A percentile compares a stretch with the other conserved stretches of the same genome.
These are phyloP conservation scores for Aphrocallistes beatrix DNA, from an alignment of 37 sponge, comb jelly and placozoan genomes.

Conservation along the genomic window DNA sequence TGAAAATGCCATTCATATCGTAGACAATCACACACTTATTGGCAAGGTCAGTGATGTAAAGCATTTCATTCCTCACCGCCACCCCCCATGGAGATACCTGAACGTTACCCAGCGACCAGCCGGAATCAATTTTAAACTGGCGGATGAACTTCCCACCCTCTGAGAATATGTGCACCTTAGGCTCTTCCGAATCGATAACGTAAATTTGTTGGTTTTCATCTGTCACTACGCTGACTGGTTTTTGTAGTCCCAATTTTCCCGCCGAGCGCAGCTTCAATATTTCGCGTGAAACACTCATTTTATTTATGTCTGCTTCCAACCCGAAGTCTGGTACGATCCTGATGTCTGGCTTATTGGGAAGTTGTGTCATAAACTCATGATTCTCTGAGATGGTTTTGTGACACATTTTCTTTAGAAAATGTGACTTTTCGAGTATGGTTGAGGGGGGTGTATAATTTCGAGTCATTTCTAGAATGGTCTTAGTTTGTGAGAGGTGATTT, in stretches of 20 bases:
- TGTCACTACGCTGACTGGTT: neutral
- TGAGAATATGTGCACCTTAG: neutral
- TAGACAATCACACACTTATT: neutral
- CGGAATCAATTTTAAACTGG: neutral
- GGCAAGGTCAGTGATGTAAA: neutral
- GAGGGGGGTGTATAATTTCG: conserved; percentile 4
- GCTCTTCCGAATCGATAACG: neutral
- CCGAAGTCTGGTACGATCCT: neutral
- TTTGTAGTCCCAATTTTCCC: neutral
- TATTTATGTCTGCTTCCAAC: neutral
- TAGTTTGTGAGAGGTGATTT: neutral
- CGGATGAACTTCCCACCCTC: neutral
- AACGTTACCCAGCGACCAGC: neutral
- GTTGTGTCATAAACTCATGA: neutral
- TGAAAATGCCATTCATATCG: neutral
- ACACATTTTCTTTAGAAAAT: neutral
- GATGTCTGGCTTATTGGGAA: neutral
- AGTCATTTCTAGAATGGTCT: neutral
- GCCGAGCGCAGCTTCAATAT: neutral
- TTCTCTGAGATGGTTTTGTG: neutral
- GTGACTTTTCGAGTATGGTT: conserved; percentile 8
- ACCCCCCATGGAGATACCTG: neutral
- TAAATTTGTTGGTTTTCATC: neutral
- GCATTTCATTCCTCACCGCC: neutral
- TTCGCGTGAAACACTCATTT: neutral